phyloP scores from a whole-genome alignment of 1,140 invertebrate species.

The Nephotettix cincticeps region DNA sequence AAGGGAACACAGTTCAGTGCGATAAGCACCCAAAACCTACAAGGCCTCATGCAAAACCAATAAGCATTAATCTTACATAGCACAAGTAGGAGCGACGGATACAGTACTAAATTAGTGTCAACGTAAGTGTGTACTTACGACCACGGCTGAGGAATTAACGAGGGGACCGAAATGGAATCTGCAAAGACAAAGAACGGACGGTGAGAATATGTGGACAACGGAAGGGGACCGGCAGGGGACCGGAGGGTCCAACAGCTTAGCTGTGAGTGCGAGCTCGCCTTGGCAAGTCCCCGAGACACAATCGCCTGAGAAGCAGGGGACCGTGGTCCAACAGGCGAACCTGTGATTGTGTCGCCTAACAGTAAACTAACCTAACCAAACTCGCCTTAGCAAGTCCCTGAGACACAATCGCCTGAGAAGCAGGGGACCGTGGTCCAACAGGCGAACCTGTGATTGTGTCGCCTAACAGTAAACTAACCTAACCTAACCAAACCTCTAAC shows the following conservation, averaged over 20 bases:
- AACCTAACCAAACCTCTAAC: no score
- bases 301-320: not conserved
- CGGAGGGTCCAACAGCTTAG: not conserved
- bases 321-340: not conserved
- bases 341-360: not conserved
- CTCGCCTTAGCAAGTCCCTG: no score
- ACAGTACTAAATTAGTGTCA: not conserved
- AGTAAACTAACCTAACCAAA: no score
- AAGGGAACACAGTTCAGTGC: not conserved
- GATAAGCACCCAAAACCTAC: not conserved
- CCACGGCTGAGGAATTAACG: not conserved
- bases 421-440: conserved; percentile 7
- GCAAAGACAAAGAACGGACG: not conserved
- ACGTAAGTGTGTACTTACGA: conserved; percentile 8
- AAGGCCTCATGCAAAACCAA: not conserved
- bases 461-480: no score
- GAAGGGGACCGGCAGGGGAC: not conserved
- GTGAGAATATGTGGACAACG: not conserved
- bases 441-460: conserved; percentile 1
- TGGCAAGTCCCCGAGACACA: not conserved
- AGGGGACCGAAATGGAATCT: not conserved
- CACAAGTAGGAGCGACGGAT: no score
- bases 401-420: not conserved
- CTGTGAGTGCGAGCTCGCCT: not conserved
- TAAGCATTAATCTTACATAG: no score